These are phyloP conservation scores for Myioborus miniatus DNA, from an alignment of 2,797 vertebrate species.

Conservation along the genomic window DNA sequence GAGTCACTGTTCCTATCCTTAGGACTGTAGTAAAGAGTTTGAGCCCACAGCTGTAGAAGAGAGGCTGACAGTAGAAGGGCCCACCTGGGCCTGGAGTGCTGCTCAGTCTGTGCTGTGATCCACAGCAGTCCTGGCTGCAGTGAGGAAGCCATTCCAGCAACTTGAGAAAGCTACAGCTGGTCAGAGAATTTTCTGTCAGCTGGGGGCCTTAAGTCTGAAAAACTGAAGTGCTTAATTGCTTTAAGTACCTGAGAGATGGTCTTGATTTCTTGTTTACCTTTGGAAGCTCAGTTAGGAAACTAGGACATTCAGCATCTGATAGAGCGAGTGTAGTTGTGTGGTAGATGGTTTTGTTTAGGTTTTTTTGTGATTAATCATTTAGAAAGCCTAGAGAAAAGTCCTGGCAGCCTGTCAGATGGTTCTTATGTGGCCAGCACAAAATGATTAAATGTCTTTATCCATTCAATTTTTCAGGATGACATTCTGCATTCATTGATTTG, in stretches of 20 bases:
- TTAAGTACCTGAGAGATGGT: neutral
- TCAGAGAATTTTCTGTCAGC: neutral
- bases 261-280: neutral
- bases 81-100: neutral
- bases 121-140: neutral
- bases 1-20: neutral
- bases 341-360: neutral
- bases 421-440: neutral
- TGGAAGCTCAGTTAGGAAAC: neutral
- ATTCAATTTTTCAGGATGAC: neutral
- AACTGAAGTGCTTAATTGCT: neutral
- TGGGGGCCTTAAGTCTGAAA: neutral
- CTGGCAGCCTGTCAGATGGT: neutral
- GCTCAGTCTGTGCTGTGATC: neutral
- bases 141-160: neutral
- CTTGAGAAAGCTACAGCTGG: neutral
- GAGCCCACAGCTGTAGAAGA: neutral
- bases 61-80: neutral
- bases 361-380: neutral
- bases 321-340: neutral
- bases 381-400: neutral
- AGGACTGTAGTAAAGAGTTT: neutral
- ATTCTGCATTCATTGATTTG: neutral
- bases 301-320: neutral
- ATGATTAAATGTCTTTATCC: slow-evolving; percentile 29